Base-by-base conservation (phyloP, 2,888 invertebrate species). In the Hypercompe scribonia region DNA sequence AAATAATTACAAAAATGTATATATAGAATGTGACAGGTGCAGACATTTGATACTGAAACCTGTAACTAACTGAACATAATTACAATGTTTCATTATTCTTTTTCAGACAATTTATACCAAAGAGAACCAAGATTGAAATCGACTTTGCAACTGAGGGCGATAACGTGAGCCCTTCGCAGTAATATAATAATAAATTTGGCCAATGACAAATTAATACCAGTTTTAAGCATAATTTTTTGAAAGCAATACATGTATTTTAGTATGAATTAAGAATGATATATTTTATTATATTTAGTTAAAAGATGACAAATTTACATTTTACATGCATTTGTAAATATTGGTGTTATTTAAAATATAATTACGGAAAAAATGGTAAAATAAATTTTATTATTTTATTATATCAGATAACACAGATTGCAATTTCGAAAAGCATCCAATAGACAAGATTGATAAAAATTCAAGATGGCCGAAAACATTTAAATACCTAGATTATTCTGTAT, bases 21-120 rank as follows among this genome's bases (percentile, higher is more conserved):
- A 18, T 42, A 42, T 46, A 21, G 21, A 46, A 21, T 21, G 46
- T 46, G 46, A 21, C 21, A 46, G 3, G 21, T 42, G 42, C 18
- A 42, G 42, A n/a, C n/a, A n/a, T n/a, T n/a, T n/a, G n/a, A n/a
- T n/a, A n/a, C n/a, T n/a, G n/a, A 5, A 18, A 42, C 42, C 18
- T 18, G 15, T 42, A 18, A 46, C 24, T 50, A 24, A 24, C 24
- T 50, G 24, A 10, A 24, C 24, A 50, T 50, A 50, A 50, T 34
- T 34, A 42, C 10, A n/a, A 10, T 28, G n/a, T 15, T n/a, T 15
- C 28, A 28, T 66, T 36, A 64, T 63, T 80, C 74, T 73, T 72
- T 92, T 92, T 70, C 93, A 97, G 97, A 87, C 96, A 97, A 90
- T 97, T 96, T 86, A 90, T 90, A 87, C 98, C 98, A 73, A 96